Evolutionary conservation across 2,888 invertebrate genomes (phyloP).

Genomic region (Drosophila longiperda): DNA sequence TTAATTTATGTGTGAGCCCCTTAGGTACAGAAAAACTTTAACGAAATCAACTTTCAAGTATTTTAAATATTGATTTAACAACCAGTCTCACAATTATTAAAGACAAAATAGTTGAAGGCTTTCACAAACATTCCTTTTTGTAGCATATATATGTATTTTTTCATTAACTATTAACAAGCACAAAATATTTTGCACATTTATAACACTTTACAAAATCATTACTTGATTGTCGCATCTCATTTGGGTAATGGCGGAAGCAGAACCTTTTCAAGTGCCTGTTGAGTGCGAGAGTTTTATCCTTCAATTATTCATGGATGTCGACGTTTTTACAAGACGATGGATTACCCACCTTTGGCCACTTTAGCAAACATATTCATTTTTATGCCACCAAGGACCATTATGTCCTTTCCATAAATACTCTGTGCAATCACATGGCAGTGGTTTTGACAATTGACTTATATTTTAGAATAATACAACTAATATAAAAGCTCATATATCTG

Average conservation of each 20-base stretch:
- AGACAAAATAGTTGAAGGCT: not conserved
- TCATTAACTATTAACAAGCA: slow-evolving; percentile 14
- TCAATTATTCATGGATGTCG: slow-evolving; percentile 33
- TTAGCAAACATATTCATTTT: not conserved
- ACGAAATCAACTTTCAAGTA: not conserved
- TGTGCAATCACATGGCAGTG: slow-evolving; percentile 1
- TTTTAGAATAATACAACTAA: not conserved
- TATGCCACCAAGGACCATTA: not conserved
- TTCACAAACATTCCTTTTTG: not conserved
- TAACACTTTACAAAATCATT: slow-evolving; percentile 21
- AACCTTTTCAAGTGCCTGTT: slow-evolving; percentile 18
- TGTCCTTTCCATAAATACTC: slow-evolving; percentile 40
- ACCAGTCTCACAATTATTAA: not conserved
- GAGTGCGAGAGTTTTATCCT: slow-evolving; percentile 5
- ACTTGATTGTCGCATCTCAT: slow-evolving; percentile 31
- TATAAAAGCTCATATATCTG: not conserved
- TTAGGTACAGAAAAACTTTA: not conserved
- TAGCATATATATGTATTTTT: not conserved
- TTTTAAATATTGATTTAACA: slow-evolving; percentile 19
- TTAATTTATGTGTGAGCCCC: slow-evolving; percentile 25
- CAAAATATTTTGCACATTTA: slow-evolving; percentile 17
- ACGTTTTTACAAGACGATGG: slow-evolving; percentile 6
- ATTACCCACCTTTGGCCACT: slow-evolving; percentile 7
- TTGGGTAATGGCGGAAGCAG: slow-evolving; percentile 3
- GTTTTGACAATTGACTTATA: not conserved